Percentiles rank a stretch among this genome's conserved stretches.
Evolutionary conservation across 2,888 invertebrate species (phyloP).

Genomic region (Hipparchia sbordonii): DNA sequence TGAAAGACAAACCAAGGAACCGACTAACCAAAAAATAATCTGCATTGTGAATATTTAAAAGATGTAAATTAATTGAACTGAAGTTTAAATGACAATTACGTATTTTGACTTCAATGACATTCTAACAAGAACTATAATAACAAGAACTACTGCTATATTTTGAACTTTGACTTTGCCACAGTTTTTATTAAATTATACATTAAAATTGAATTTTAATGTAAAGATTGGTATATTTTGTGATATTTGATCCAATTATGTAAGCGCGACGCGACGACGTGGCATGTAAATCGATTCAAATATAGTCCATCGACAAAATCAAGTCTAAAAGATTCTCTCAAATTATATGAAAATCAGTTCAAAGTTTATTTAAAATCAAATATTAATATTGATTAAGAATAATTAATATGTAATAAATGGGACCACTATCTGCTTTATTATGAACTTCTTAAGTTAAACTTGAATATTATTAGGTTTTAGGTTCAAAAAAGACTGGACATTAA

Average conservation of each 20-base stretch:
- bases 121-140: too few relatives aligned
- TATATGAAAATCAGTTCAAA: conserved; percentile 8
- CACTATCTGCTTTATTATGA: conserved; percentile 8
- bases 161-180: not conserved
- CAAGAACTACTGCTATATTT: not conserved
- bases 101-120: too few relatives aligned
- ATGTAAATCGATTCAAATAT: not conserved
- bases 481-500: not conserved
- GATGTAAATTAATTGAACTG: too few relatives aligned
- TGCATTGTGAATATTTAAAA: too few relatives aligned
- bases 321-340: conserved; percentile 8
- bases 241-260: not conserved
- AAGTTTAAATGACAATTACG: too few relatives aligned
- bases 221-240: not conserved
- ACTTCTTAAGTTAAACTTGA: not conserved
- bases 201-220: not conserved
- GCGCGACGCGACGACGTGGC: not conserved
- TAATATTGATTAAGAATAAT: conserved; percentile 17
- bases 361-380: not conserved
- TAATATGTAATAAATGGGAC: conserved; percentile 10
- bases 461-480: not conserved
- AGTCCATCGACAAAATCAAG: conserved; percentile 3
- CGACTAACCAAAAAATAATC: too few relatives aligned
- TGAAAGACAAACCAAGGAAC: too few relatives aligned
- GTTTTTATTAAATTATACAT: not conserved